Conservation (phyloP, 2,113 vertebrate species). For the human region DNA sequence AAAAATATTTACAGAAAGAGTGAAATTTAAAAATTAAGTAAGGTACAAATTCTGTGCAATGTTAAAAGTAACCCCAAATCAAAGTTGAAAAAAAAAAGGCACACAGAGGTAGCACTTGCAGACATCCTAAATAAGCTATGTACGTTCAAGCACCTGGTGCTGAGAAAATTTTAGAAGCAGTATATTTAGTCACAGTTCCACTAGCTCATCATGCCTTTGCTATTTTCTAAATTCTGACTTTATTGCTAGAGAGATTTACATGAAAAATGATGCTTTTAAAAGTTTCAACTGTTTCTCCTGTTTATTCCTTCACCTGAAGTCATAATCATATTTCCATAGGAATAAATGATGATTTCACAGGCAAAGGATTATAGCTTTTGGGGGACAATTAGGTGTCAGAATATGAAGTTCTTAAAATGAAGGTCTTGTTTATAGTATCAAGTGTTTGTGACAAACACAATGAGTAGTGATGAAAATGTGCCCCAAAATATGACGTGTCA, state of each 20-base stretch:
- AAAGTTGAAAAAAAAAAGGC: conserved; percentile 1
- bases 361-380: conserved; percentile 55
- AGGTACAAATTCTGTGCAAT: conserved; percentile 35
- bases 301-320: conserved; percentile 54
- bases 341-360: conserved; percentile 65
- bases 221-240: conserved; percentile 61
- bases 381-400: conserved; percentile 51
- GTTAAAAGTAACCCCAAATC: neutral
- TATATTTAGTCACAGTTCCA: conserved; percentile 68
- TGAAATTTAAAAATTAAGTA: conserved; percentile 49
- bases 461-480: conserved; percentile 38
- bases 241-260: conserved; percentile 55
- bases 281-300: conserved; percentile 41
- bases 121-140: conserved; percentile 37
- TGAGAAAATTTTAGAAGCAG: conserved; percentile 33
- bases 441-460: conserved; percentile 42
- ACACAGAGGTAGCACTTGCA: neutral
- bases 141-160: conserved; percentile 66
- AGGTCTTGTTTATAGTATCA: conserved; percentile 47
- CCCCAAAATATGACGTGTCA: neutral
- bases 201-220: conserved; percentile 25
- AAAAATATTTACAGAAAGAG: conserved; percentile 41
- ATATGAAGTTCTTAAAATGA: conserved; percentile 58
- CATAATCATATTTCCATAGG: conserved; percentile 60
- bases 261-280: conserved; percentile 52